Conservation (phyloP, 2,113 vertebrate species). For the Speoplatyrhinus poulsoni region DNA sequence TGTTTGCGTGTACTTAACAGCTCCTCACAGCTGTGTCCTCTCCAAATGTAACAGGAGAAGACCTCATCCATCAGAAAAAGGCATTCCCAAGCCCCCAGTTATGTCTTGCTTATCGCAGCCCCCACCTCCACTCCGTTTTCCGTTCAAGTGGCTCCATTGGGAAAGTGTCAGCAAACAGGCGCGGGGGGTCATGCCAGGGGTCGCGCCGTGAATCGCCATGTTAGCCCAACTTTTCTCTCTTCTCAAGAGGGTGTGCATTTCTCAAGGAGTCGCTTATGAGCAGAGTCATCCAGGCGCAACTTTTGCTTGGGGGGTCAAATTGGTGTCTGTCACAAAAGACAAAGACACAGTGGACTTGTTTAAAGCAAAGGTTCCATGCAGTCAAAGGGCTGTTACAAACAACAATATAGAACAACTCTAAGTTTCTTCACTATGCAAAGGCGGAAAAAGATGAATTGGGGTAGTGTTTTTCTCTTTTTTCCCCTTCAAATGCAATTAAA, state of each 20-base stretch:
- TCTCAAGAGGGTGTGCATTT: slow-evolving; percentile 74
- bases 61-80: slow-evolving; percentile 81
- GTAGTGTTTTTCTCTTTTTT: too few species aligned
- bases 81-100: slow-evolving; percentile 45
- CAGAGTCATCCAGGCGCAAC: slow-evolving; percentile 46
- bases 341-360: neutral
- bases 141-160: slow-evolving; percentile 76
- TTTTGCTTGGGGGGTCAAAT: slow-evolving; percentile 34
- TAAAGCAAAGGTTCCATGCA: too few species aligned
- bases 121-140: slow-evolving; percentile 34
- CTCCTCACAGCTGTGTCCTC: slow-evolving; percentile 88
- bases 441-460: too few species aligned
- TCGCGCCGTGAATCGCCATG: slow-evolving; percentile 59
- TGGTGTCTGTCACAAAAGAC: neutral
- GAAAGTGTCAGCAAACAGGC: slow-evolving; percentile 79
- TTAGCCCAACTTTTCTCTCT: slow-evolving; percentile 71
- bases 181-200: slow-evolving; percentile 70
- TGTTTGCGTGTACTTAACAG: slow-evolving; percentile 88
- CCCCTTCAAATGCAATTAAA: too few species aligned
- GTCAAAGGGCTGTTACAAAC: too few species aligned
- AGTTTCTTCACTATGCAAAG: slow-evolving; percentile 1
- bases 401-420: slow-evolving; percentile 13
- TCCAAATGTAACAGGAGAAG: slow-evolving; percentile 84
- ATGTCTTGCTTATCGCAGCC: slow-evolving; percentile 13
- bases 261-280: slow-evolving; percentile 69